A percentile compares a stretch with the other conserved stretches of the same genome.
Evolutionary conservation across 1,140 invertebrate genomes (phyloP).

Genomic region (Heliothis virescens): DNA sequence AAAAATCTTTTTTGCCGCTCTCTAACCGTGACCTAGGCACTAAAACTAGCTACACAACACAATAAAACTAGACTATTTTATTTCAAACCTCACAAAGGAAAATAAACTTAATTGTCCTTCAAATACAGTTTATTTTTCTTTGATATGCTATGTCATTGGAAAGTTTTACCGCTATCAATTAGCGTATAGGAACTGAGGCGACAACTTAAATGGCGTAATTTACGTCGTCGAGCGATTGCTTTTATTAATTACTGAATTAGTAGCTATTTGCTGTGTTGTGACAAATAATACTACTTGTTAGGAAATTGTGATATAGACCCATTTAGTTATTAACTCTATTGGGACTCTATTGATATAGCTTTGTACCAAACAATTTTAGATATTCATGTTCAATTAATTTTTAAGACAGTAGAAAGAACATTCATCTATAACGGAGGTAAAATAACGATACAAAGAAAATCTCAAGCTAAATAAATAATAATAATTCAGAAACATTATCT

Average conservation of each 20-base stretch:
- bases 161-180: conserved; percentile 9
- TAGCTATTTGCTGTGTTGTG: conserved; percentile 6
- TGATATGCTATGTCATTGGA: background rate
- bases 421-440: too few species aligned
- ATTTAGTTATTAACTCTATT: too few species aligned
- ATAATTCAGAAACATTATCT: too few species aligned
- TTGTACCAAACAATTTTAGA: background rate
- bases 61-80: background rate
- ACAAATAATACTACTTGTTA: conserved; percentile 8
- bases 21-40: conserved; percentile 15
- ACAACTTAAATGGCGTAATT: conserved; percentile 17
- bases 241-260: background rate
- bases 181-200: conserved; percentile 25
- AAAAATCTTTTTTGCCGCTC: background rate
- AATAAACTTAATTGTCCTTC: background rate
- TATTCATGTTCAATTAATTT: too few species aligned
- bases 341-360: background rate
- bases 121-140: conserved; percentile 6
- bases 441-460: too few species aligned
- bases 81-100: background rate
- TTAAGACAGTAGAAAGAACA: too few species aligned
- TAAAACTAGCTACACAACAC: background rate
- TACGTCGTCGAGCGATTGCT: background rate
- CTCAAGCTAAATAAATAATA: background rate
- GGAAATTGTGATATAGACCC: background rate